Conservation (phyloP, 2,113 vertebrate genomes). For the Eublepharis macularius region DNA sequence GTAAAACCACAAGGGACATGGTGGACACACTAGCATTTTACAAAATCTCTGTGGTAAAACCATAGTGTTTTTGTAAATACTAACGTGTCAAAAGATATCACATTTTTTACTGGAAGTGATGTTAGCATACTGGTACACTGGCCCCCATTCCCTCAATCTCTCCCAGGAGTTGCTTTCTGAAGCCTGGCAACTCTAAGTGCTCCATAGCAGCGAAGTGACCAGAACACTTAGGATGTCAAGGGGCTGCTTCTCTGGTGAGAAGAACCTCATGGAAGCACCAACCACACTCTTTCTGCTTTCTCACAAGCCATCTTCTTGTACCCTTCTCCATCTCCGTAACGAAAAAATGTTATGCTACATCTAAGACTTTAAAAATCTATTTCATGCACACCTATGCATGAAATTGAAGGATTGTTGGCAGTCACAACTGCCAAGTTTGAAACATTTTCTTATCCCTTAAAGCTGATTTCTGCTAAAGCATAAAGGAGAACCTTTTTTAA, state of each 20-base stretch:
- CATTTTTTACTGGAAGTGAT: too few relatives aligned
- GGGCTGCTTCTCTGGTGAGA: not conserved
- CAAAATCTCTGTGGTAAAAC: too few relatives aligned
- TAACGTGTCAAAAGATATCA: too few relatives aligned
- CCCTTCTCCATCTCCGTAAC: not conserved
- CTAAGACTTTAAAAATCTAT: not conserved
- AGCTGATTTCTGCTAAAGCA: not conserved
- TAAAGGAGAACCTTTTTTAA: not conserved
- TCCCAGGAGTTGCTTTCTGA: too few relatives aligned
- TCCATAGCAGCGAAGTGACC: not conserved
- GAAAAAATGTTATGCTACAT: not conserved
- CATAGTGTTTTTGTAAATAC: too few relatives aligned
- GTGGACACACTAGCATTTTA: too few relatives aligned
- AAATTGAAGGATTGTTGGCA: conserved; percentile 18
- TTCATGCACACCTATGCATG: conserved; percentile 12
- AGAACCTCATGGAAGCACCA: not conserved
- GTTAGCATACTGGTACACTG: too few relatives aligned
- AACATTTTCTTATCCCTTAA: not conserved
- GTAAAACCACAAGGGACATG: too few relatives aligned
- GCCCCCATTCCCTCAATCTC: too few relatives aligned
- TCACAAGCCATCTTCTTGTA: not conserved
- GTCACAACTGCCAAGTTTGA: not conserved
- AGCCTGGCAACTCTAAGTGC: not conserved
- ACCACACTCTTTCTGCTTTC: not conserved
- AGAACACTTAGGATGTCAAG: not conserved